Base-by-base conservation (phyloP, 2,888 invertebrate genomes). In the Aleiodes leptofemur region DNA sequence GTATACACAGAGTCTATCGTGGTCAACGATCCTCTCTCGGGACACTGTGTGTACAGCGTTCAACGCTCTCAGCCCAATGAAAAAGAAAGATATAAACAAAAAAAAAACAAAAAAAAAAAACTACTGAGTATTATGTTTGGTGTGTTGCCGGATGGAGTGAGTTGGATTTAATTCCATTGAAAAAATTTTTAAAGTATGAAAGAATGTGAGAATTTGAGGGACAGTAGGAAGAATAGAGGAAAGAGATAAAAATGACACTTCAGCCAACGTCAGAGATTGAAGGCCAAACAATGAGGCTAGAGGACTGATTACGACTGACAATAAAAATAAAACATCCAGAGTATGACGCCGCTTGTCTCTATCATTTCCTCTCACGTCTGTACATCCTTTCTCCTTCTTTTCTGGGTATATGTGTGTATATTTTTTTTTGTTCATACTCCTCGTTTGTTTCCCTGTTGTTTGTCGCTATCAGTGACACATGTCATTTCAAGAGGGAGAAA, bases 251-350 rank as follows among this genome's bases (percentile, higher is more conserved):
- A 74, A 55, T 71, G 64, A 70, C 68, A 61, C 69, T 16, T n/a
- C 56, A 43, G 48, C 79, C 78, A 77, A 23, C 50, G 48, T 57
- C 57, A 79, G 82, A 83, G 80, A 82, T 83, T 84, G 83, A 83
- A 84, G 83, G 83, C 82, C 81, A 83, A 83, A 84, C 84, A 84
- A 83, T 83, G 80, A 80, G 70, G 66, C 23, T 48, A 34, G 66
- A 31, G 56, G 56, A 16, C 78, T 82, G 83, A 84, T 83, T 83
- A 83, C 79, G 79, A 61, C 78, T 79, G 82, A 83, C 83, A 83
- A 82, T 81, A 82, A 80, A 78, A 82, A 75, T 72, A 74, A 75
- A 79, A 74, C 74, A 57, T 69, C 76, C 76, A 75, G 23, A 23
- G 76, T 73, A 76, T 76, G 80, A 77, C 81, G 81, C 76, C 77